A percentile compares a stretch with the other conserved stretches of the same genome.
Conservation (phyloP, 2,888 invertebrate species). For the Dichetophora obliterata region DNA sequence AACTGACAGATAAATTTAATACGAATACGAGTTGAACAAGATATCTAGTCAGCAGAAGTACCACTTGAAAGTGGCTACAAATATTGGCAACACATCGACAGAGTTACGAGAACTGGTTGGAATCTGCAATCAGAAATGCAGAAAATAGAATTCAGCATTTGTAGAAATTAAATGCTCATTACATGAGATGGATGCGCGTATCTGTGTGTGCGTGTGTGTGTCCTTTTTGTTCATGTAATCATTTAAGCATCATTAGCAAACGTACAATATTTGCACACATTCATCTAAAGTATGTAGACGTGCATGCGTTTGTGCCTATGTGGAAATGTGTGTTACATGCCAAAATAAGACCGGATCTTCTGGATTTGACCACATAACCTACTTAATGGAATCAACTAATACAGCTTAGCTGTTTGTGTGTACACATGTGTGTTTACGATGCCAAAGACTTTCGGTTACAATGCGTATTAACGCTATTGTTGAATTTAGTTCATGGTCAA, state of each 20-base stretch:
- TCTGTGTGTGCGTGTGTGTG: neutral
- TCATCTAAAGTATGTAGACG: neutral
- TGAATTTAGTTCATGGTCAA: too few relatives aligned
- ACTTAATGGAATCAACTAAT: constrained; percentile 9
- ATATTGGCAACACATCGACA: constrained; percentile 1
- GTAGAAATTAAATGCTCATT: neutral
- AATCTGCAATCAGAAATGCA: neutral
- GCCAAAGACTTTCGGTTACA: neutral
- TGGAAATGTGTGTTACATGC: neutral
- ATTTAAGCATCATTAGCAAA: constrained; percentile 7
- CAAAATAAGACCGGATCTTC: neutral
- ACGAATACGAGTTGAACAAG: neutral
- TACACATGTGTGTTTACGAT: neutral
- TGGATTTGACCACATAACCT: constrained; percentile 10
- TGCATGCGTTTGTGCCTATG: neutral
- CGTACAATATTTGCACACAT: neutral
- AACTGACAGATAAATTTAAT: neutral
- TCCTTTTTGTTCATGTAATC: neutral
- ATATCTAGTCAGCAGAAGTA: neutral
- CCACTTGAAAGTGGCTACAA: constrained; percentile 9
- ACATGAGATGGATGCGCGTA: neutral
- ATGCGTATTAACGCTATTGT: too few relatives aligned
- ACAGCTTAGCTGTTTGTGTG: neutral
- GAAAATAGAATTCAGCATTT: constrained; percentile 8
- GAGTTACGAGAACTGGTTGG: neutral